phyloP scores from a whole-genome alignment of 2,888 invertebrate genomes.

The Athrips mouffetella region DNA sequence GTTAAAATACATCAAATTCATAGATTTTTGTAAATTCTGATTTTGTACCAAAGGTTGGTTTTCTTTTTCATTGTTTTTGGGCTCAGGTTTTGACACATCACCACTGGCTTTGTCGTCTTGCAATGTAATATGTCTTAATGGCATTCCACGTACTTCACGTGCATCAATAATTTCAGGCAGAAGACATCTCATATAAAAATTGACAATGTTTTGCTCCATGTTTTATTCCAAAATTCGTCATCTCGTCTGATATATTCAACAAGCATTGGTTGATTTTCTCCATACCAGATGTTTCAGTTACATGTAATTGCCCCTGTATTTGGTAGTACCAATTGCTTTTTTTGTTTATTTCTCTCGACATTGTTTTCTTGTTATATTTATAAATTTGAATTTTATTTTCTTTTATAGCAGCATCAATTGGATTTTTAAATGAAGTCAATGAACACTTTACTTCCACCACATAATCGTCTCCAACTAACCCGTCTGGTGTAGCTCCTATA shows the following conservation, averaged over 20 bases:
- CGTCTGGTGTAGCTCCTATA: conserved; percentile 24
- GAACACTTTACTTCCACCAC: conserved; percentile 24
- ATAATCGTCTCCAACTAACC: conserved; percentile 12
- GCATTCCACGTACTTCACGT: conserved; percentile 2
- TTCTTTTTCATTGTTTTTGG: no score
- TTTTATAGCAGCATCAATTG: conserved; percentile 11
- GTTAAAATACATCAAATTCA: no score
- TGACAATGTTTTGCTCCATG: conserved; percentile 10
- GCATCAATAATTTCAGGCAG: conserved; percentile 12
- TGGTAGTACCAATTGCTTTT: conserved; percentile 3
- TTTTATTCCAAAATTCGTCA: conserved; percentile 15
- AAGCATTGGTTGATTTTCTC: conserved; percentile 9
- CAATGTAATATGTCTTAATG: no score
- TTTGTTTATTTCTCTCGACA: background rate
- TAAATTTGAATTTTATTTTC: conserved; percentile 11
- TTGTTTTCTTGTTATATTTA: background rate
- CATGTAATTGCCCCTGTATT: background rate
- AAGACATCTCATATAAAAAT: conserved; percentile 10
- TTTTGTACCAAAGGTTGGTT: no score
- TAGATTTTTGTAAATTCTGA: no score
- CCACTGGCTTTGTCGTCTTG: no score
- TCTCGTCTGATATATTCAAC: conserved; percentile 6
- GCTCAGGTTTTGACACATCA: no score
- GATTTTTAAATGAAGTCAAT: conserved; percentile 3
- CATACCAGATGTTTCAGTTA: background rate